Evolutionary conservation across 2,888 invertebrate genomes (phyloP), one percentile per base, ranked within the genome.

Genomic region (Coleophora flavipennella): DNA sequence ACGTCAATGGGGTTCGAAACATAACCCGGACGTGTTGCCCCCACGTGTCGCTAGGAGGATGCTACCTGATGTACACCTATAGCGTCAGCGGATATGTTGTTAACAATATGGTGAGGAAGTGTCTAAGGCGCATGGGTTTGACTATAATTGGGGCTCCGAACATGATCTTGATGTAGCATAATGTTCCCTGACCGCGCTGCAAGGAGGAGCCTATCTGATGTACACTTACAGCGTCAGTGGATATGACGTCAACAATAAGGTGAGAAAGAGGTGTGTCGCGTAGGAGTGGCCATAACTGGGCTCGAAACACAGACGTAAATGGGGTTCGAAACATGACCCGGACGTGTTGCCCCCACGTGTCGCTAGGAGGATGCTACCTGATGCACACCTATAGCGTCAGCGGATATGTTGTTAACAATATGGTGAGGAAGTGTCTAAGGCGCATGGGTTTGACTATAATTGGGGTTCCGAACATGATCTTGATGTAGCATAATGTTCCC

Each of bases 1-100:
- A n/a, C n/a, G n/a, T n/a, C n/a, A n/a, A n/a, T 97, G 97, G 96
- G 97, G 98, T 42, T 96, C 96, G 3, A 97, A 97, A 70, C 98
- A 98, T 72, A 98, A 99, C 85, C 96, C 97, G 2, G 96, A 97
- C 70, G 94, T 95, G 98, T 73, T 95, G 96, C 51, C 98, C 98
- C 1, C 93, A 94, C 63, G 95, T 96, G 50, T 93, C 93, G 59
- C 94, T 95, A 75, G 96, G 97, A 13, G 98, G 98, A 31, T 95
- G 96, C 42, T 98, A 94, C 72, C 88, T 97, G 38, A 97, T 97
- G 97, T 97, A 97, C 75, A 96, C 96, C 0, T 97, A 96, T 74
- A 95, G 95, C 54, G 96, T 97, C 45, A 95, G 95, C 70, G 97
- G 97, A 10, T 97, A 97, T 64, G 97, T 98, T 72, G 92, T 94